Evolutionary conservation across 1,140 invertebrate species (phyloP).

Genomic region (Drosophila truncata): DNA sequence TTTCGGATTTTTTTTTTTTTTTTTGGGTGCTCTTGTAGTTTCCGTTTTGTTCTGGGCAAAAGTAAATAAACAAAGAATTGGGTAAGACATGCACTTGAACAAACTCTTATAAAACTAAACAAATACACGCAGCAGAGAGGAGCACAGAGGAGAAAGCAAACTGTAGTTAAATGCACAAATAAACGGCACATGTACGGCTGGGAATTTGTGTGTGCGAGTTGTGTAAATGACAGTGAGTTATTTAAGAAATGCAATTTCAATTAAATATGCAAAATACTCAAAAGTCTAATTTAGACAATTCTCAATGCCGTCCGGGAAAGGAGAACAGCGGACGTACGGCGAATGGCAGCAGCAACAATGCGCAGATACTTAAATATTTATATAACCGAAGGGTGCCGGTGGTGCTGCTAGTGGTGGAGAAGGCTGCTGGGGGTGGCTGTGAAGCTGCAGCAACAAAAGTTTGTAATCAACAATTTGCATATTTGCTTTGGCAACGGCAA

Average conservation of each 20-base stretch:
- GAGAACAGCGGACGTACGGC: constrained; percentile 27
- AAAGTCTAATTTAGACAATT: constrained; percentile 82
- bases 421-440: background rate
- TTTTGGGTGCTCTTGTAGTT: constrained; percentile 33
- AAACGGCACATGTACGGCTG: constrained; percentile 45
- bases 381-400: constrained; percentile 40
- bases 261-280: constrained; percentile 84
- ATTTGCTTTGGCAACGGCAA: constrained; percentile 80
- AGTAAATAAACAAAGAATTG: constrained; percentile 74
- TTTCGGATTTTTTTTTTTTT: constrained; percentile 66
- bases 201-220: constrained; percentile 15
- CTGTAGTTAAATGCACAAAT: constrained; percentile 74
- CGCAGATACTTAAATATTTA: constrained; percentile 83
- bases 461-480: constrained; percentile 85
- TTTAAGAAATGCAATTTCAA: constrained; percentile 84
- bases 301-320: constrained; percentile 35
- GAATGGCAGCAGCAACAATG: constrained; percentile 62
- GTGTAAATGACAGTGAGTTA: constrained; percentile 79
- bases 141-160: constrained; percentile 21
- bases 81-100: constrained; percentile 80
- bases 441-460: constrained; percentile 63
- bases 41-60: constrained; percentile 51
- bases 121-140: constrained; percentile 43
- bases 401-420: background rate
- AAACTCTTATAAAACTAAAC: constrained; percentile 83